Evolutionary conservation across 2,888 invertebrate species (phyloP).

Genomic region (Uropetala carovei): DNA sequence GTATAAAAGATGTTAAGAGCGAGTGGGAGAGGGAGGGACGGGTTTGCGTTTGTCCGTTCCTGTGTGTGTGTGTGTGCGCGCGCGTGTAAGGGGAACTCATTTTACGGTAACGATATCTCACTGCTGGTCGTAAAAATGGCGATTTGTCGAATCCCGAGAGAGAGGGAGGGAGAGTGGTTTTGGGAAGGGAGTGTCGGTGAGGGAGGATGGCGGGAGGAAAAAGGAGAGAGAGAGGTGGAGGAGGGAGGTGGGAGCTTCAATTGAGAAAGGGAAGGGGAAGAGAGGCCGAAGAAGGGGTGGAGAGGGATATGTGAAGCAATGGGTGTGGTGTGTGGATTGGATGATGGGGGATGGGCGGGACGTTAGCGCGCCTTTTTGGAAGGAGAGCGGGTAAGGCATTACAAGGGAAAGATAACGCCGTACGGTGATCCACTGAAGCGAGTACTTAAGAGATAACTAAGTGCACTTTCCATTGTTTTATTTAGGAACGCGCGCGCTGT

Average conservation of each 20-base stretch:
- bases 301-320: background rate
- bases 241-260: background rate
- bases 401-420: background rate
- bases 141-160: conserved; percentile 27
- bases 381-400: background rate
- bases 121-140: conserved; percentile 24
- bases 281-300: background rate
- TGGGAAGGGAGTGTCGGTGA: background rate
- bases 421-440: background rate
- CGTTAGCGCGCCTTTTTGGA: background rate
- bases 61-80: background rate
- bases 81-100: conserved; percentile 20
- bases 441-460: conserved; percentile 11
- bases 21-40: background rate
- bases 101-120: conserved; percentile 35
- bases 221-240: background rate
- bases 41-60: background rate
- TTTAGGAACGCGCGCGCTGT: background rate
- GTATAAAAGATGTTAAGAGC: background rate
- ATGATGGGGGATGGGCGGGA: background rate
- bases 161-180: background rate
- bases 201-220: background rate
- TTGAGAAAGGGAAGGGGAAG: background rate
- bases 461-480: conserved; percentile 5
- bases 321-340: background rate